Evolutionary conservation across 2,888 invertebrate genomes (phyloP), one percentile per base, ranked within the genome.

Genomic region (Nysson spinosus): DNA sequence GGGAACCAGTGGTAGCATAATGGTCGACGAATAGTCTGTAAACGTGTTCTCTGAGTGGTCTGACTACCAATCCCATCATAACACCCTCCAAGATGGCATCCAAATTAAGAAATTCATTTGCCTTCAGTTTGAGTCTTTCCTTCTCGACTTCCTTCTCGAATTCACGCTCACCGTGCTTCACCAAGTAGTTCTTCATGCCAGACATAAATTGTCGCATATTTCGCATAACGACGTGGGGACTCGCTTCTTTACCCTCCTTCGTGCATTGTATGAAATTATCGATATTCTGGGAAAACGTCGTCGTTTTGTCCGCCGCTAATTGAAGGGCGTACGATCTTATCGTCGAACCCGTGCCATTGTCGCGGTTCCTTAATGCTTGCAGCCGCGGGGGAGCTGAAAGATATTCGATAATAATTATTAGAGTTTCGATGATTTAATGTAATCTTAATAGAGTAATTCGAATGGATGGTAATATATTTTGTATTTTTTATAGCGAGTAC

Each of bases 131-230:
- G 52, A 91, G 90, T 69, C 95, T 89, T 85, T 96, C 96, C 79
- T 93, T 91, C 86, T 97, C 96, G 39, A 98, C 96, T 85, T 97
- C 93, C 77, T 93, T 93, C 83, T 96, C 96, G 84, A 98, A 95
- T 77, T 95, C 95, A 65, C 95, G 93, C 85, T 98, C 98, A 12
- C 98, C 98, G 80, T 97, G 96, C 82, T 97, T 97, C 24, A 98
- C 95, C 62, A 98, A 90, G 87, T 98, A 99, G 88, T 99, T 99
- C 88, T 98, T 98, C 93, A 99, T 98, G 54, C 98, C 98, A 11
- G 96, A 97, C 96, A 98, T 97, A 85, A 98, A 99, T 87, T 98
- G 97, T 0, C 98, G 91, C 90, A 97, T 95, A 82, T 95, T 95
- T 62, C 95, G 90, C 95, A 95, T 95, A 69, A 95, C 95, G 56